Percentiles rank a stretch among this genome's conserved stretches.
These are phyloP conservation scores for Siniperca knerii DNA, from an alignment of 2,113 vertebrate species.

Conservation along the genomic window DNA sequence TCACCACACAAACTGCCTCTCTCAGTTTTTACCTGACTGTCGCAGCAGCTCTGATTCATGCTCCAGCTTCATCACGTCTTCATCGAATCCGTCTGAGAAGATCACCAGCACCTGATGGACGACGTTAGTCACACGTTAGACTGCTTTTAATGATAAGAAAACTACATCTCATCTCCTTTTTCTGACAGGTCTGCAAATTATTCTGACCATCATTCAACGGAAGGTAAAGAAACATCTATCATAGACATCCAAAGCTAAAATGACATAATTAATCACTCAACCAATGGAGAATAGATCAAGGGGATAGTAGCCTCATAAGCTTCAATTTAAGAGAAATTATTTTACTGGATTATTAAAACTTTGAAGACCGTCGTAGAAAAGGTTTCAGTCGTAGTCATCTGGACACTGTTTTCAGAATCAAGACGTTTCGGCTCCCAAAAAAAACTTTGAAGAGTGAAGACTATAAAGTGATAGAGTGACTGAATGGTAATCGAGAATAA, in stretches of 20 bases:
- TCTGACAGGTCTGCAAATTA: too few relatives aligned
- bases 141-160: neutral
- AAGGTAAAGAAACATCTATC: neutral
- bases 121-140: neutral
- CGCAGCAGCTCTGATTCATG: conserved; percentile 76
- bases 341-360: neutral
- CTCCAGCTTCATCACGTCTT: conserved; percentile 80
- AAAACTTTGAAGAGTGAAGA: too few relatives aligned
- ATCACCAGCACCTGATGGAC: conserved; percentile 86
- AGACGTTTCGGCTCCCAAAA: too few relatives aligned
- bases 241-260: neutral
- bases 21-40: conserved; percentile 75
- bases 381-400: too few relatives aligned
- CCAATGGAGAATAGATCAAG: neutral
- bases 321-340: neutral
- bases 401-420: too few relatives aligned
- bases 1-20: neutral
- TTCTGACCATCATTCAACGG: neutral
- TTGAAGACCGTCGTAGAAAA: too few relatives aligned
- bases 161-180: too few relatives aligned
- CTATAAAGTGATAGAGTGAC: too few relatives aligned
- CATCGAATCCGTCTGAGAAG: conserved; percentile 91
- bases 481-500: too few relatives aligned
- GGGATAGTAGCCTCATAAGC: neutral
- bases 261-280: too few relatives aligned